Evolutionary conservation across 2,888 invertebrate genomes (phyloP), one percentile per base, ranked within the genome.

Genomic region (Tyria jacobaeae): DNA sequence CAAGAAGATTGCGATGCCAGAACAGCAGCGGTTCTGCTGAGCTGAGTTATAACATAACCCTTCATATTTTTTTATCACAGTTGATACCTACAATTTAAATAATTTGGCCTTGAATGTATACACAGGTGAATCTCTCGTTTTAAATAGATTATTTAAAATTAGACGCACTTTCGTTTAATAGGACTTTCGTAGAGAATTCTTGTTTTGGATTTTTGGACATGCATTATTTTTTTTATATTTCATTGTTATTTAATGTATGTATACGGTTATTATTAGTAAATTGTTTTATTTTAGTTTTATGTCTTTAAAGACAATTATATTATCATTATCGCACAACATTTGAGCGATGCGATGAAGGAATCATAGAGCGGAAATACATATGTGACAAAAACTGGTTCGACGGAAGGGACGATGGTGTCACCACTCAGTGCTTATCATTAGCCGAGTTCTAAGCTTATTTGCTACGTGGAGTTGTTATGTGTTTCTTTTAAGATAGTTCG

Each of bases 131-230:
- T 66, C 48, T 44, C 24, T 57, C 21, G 25, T 58, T 44, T 49
- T 25, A 27, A 44, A 44, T 61, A 60, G 58, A 60, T 64, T 63
- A 69, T 78, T 66, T 60, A 35, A 37, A 62, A 78, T 78, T 78
- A 57, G 69, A 35, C 60, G 51, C 69, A 75, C 75, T 78, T 75
- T 75, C 69, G 39, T 64, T 63, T 48, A 31, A 53, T 39, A 50
- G 49, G 25, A 59, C 31, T 56, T 59, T 51, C 27, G 39, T 53
- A 10, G 27, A 27, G 21, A 35, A 27, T 17, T 41, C 17, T 41
- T 27, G 25, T 39, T 41, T 27, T 39, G 6, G 25, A n/a, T 15
- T 24, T 39, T 15, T 53, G 15, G 25, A 25, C 39, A 10, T 39
- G 10, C n/a, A n/a, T n/a, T n/a, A n/a, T 10, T 41, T 3, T 34